Evolutionary conservation across 2,113 vertebrate species (phyloP).

Genomic region (Osmerus mordax): DNA sequence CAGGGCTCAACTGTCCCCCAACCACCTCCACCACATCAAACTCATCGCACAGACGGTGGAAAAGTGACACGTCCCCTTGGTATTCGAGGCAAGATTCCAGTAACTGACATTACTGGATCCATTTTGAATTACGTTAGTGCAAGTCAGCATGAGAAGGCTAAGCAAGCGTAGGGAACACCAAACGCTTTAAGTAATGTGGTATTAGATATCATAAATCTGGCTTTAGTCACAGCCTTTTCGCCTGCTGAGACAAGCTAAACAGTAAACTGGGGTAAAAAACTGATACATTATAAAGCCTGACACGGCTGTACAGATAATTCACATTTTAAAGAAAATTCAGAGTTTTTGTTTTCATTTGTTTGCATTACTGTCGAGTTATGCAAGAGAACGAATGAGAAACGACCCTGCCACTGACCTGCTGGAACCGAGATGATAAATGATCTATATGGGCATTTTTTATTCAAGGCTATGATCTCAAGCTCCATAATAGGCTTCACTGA

Average conservation of each 20-base stretch:
- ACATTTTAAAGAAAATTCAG: too few species aligned
- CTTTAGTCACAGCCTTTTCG: not conserved
- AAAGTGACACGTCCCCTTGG: not conserved
- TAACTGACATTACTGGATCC: constrained; percentile 15
- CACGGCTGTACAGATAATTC: too few species aligned
- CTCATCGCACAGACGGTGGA: not conserved
- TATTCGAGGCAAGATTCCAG: constrained; percentile 1
- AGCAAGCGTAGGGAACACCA: not conserved
- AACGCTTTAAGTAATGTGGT: constrained; percentile 3
- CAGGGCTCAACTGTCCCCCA: not conserved
- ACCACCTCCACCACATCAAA: not conserved
- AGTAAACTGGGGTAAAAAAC: not conserved
- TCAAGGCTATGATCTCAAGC: constrained; percentile 51
- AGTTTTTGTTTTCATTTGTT: too few species aligned
- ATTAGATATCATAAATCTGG: constrained; percentile 12
- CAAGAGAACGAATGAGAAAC: not conserved
- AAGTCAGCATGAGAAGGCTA: constrained; percentile 19
- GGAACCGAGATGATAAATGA: constrained; percentile 36
- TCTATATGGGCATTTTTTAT: constrained; percentile 41
- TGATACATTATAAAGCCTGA: too few species aligned
- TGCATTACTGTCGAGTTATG: not conserved
- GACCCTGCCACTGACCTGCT: not conserved
- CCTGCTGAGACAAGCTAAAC: constrained; percentile 13
- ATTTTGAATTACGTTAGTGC: constrained; percentile 16
- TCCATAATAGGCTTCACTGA: constrained; percentile 45